phyloP scores from a whole-genome alignment of 2,797 vertebrate species.

The Sebastolobus alascanus region DNA sequence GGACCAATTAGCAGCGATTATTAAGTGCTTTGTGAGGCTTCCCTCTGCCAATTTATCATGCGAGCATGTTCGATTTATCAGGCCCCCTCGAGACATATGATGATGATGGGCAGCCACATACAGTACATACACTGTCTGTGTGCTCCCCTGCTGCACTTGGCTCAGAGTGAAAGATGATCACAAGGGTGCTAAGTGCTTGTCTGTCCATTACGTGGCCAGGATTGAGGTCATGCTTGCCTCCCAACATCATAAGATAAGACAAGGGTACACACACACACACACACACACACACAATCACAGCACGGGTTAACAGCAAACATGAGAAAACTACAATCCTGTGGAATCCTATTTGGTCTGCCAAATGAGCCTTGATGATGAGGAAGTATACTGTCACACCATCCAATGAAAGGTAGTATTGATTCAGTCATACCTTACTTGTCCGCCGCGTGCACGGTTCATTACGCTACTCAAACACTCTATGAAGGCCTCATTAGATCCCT shows the following conservation, averaged over 20 bases:
- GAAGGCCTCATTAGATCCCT: conserved; percentile 55
- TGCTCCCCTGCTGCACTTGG: neutral
- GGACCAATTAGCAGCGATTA: conserved; percentile 78
- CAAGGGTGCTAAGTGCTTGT: conserved; percentile 33
- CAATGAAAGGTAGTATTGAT: conserved; percentile 57
- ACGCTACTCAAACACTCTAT: conserved; percentile 61
- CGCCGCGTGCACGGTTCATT: conserved; percentile 39
- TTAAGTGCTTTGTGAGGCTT: conserved; percentile 70
- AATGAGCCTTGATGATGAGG: conserved; percentile 45
- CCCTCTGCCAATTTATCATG: conserved; percentile 71
- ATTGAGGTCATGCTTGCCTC: conserved; percentile 21
- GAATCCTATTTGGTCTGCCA: conserved; percentile 20
- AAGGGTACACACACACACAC: neutral
- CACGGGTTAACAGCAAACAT: conserved; percentile 19
- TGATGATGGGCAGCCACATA: conserved; percentile 54
- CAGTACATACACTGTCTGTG: conserved; percentile 11
- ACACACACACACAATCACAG: conserved; percentile 1
- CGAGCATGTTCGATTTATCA: conserved; percentile 68
- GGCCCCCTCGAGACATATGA: conserved; percentile 51
- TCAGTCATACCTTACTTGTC: conserved; percentile 52
- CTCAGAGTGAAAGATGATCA: conserved; percentile 30
- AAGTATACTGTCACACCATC: conserved; percentile 29
- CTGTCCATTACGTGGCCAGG: conserved; percentile 1
- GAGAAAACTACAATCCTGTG: conserved; percentile 1
- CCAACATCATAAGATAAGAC: neutral